phyloP scores from a whole-genome alignment of 2,113 vertebrate genomes.

The Anoplopoma fimbria region DNA sequence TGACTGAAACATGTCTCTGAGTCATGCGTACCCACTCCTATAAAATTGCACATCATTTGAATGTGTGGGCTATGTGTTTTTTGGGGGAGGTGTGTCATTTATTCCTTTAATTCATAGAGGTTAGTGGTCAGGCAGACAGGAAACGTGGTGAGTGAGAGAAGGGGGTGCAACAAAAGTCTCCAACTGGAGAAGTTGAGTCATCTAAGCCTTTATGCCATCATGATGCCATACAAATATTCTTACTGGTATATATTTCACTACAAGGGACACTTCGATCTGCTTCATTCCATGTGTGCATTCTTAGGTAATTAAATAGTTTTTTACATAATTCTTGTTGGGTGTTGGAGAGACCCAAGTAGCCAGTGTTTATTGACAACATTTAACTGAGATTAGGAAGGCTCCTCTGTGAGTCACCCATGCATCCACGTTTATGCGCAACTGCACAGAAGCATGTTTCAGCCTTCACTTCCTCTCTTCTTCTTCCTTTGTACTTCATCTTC shows the following conservation, averaged over 20 bases:
- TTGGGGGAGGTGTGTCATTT: neutral
- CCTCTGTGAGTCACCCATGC: neutral
- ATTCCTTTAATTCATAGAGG: neutral
- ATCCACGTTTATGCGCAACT: constrained; percentile 26
- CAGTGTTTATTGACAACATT: neutral
- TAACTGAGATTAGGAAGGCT: neutral
- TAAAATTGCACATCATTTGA: neutral
- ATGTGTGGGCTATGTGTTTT: neutral
- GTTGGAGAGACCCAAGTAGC: neutral
- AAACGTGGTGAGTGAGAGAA: neutral
- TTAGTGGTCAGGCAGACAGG: neutral
- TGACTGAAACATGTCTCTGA: constrained; percentile 71
- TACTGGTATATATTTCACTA: neutral
- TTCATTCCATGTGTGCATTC: neutral
- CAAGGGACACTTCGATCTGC: neutral
- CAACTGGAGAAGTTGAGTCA: neutral
- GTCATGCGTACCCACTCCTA: neutral
- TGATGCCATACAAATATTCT: neutral
- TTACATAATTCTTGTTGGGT: neutral
- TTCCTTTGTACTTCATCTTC: constrained; percentile 58
- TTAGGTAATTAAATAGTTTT: neutral
- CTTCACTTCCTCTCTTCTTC: constrained; percentile 67
- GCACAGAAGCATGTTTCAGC: constrained; percentile 81
- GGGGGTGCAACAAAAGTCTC: neutral
- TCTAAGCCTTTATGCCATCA: neutral